phyloP scores from a whole-genome alignment of 2,888 invertebrate genomes.

The Elmis aenea region DNA sequence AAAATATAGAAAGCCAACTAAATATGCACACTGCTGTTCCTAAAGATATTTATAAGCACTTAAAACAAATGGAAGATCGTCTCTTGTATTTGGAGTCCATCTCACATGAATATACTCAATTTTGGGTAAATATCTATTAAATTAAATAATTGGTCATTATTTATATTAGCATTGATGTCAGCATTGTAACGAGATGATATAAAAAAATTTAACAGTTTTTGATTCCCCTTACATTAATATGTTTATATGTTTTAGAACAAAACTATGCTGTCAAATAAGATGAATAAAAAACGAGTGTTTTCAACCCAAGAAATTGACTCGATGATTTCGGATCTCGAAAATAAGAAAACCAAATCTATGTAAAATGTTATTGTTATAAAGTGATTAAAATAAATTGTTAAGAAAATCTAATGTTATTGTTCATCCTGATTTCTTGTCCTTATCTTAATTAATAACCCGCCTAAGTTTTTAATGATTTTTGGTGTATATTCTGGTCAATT shows the following conservation, averaged over 20 bases:
- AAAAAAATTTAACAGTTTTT: background rate
- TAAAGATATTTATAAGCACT: slow-evolving; percentile 60
- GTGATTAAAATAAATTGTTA: no score
- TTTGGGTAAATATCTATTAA: slow-evolving; percentile 50
- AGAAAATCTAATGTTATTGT: no score
- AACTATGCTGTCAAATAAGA: background rate
- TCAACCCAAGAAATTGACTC: background rate
- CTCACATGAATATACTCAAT: slow-evolving; percentile 76
- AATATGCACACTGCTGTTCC: slow-evolving; percentile 53
- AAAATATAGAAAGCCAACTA: slow-evolving; percentile 60
- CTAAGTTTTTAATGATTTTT: no score
- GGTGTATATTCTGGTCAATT: no score
- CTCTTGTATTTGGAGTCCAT: slow-evolving; percentile 67
- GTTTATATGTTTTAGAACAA: slow-evolving; percentile 1
- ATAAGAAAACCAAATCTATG: no score
- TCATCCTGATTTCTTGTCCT: no score
- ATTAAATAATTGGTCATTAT: background rate
- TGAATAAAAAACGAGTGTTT: background rate
- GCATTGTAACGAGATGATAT: no score
- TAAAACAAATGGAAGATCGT: slow-evolving; percentile 71
- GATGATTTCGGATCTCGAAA: background rate
- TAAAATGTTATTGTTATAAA: no score
- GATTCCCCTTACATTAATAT: no score
- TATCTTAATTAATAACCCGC: no score
- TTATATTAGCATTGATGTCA: no score